Evolutionary conservation across 2,888 invertebrate genomes (phyloP), one percentile per base, ranked within the genome.

Genomic region (Synergus gifuensis): DNA sequence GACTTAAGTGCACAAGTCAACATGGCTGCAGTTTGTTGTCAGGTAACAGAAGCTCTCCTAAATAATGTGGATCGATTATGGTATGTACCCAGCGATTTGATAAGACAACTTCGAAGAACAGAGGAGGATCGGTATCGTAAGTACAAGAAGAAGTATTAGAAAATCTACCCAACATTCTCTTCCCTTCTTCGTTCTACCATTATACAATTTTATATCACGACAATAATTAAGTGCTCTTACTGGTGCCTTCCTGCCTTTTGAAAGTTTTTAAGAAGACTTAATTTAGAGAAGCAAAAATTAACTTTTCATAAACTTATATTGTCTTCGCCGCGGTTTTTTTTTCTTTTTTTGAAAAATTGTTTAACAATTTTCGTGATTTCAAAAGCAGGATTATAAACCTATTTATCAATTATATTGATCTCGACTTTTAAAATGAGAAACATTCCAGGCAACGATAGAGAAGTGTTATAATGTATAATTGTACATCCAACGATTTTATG

Each of bases 11-110:
- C 95, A 66, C 96, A 97, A 91, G 94, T 97, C 7, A 96, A 96
- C 84, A 96, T 97, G 92, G 98, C 98, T 0, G 97, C 98, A 7
- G 95, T 96, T 88, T 98, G 97, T 87, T 97, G 97, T 90, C 95
- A 95, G 90, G 95, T 98, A 80, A 97, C 98, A 58, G 97, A 97
- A 91, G 95, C 96, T 76, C 93, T 98, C 86, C 95, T 98, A 92
- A 95, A 95, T 79, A 95, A 96, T 91, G 94, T 96, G 85, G 95
- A 96, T 81, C 94, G 94, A 83, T 93, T 98, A 81, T 98, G 98
- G 96, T 94, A 94, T 82, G 96, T 98, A 84, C 97, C 98, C 76
- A 94, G 94, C 81, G 95, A 95, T 77, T 93, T 97, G 60, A 92
- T 96, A 89, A 90, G 93, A 81, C 95, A 96, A 93, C 92, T 96